Base-by-base conservation (phyloP, 2,888 invertebrate genomes). In the Rotaria magnacalcarata region DNA sequence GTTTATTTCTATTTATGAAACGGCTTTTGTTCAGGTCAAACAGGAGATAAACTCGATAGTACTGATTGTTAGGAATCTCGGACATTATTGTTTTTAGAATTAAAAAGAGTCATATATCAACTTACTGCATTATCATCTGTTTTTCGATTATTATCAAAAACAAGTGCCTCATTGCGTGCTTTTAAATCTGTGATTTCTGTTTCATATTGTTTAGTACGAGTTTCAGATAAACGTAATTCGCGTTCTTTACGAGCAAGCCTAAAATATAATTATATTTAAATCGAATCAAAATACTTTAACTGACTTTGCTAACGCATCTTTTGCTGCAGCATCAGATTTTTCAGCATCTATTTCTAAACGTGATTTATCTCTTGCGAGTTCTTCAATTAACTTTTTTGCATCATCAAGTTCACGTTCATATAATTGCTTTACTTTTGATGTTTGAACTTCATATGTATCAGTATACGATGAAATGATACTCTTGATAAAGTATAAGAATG, bases 321-420 rank as follows among this genome's bases (percentile, higher is more conserved):
- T 95, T 89, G 94, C 95, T 90, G 95, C 95, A 88, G 95, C 95
- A 92, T 94, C 94, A 85, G 95, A 92, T 88, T 96, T 94, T 91
- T 95, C 95, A 74, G 94, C 93, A 90, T 98, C 97, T 88, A 98
- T 95, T 92, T 97, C 96, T 85, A 97, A 92, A 90, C 95, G 95
- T 1, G 96, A 96, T 91, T 96, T 95, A 90, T 97, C 97, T 85
- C 94, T 94, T 24, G 96, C 94, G 3, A 95, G 95, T 88, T 96
- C 96, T 90, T 98, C 98, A 89, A 98, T 92, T 75, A 96, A 92
- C 90, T 95, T 95, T 87, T 97, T 93, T 41, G 97, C 95, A 90
- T 97, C 97, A 84, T 94, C 93, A 87, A 98, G 92, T 91, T 98
- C 97, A 90, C 94, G 94, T 91, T 97, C 97, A 90, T 96, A 98